Percentiles rank a stretch among this genome's conserved stretches.
Evolutionary conservation across 64 coral and sea anemone genomes (phyloP).

Genomic region (Porites australiensis): DNA sequence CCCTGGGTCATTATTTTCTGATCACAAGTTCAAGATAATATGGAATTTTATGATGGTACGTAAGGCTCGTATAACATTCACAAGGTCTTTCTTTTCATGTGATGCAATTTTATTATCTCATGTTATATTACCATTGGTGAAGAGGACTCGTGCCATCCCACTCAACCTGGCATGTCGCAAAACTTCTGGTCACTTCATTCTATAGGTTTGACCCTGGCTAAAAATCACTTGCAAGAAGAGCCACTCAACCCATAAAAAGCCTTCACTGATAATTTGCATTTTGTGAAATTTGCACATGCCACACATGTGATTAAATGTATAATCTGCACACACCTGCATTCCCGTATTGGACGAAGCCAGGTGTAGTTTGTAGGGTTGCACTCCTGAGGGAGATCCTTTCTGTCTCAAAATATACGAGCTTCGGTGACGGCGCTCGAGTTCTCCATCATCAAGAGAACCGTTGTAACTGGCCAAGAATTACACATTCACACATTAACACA

Average conservation of each 20-base stretch:
- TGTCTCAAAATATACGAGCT: conserved; percentile 80
- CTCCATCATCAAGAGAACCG: conserved; percentile 69
- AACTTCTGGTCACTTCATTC: too few species aligned
- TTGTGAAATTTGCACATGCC: conserved; percentile 6
- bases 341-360: conserved; percentile 89
- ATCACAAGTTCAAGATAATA: too few species aligned
- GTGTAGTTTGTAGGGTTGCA: conserved; percentile 89
- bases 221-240: background rate
- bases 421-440: conserved; percentile 63
- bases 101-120: too few species aligned
- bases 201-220: background rate
- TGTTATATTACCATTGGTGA: too few species aligned
- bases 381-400: conserved; percentile 82
- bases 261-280: background rate
- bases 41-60: too few species aligned
- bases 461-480: conserved; percentile 81
- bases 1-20: too few species aligned
- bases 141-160: too few species aligned
- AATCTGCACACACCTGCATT: conserved; percentile 79
- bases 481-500: conserved; percentile 33
- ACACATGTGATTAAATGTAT: background rate
- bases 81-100: too few species aligned
- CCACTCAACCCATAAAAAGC: background rate
- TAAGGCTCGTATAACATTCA: too few species aligned
- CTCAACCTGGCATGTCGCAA: too few species aligned